Percentiles rank a stretch among this genome's conserved stretches.
Evolutionary conservation across 2,113 vertebrate genomes (phyloP).

Genomic region (Muscicapa adusta): DNA sequence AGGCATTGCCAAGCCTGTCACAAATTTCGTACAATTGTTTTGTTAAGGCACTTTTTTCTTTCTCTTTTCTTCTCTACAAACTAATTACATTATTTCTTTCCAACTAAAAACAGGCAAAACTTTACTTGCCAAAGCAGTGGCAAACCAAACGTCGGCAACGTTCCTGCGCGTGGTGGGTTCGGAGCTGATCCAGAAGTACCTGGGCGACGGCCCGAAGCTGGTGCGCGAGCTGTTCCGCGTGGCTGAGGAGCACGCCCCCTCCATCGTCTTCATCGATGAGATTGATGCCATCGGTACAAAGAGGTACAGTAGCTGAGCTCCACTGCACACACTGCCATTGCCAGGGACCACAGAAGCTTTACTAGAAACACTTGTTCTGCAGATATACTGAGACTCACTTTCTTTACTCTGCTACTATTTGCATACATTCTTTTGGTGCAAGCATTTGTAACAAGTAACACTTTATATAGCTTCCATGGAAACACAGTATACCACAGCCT

Average conservation of each 20-base stretch:
- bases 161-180: slow-evolving; percentile 96
- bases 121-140: slow-evolving; percentile 93
- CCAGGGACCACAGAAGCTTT: fast-evolving
- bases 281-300: slow-evolving; percentile 98
- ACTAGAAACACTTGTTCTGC: background rate
- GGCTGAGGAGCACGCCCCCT: slow-evolving; percentile 93
- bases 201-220: slow-evolving; percentile 93
- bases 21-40: background rate
- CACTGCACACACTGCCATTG: fast-evolving
- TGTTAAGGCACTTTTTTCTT: background rate
- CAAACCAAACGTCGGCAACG: slow-evolving; percentile 97
- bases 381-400: fast-evolving
- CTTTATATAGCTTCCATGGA: background rate
- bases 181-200: slow-evolving; percentile 96
- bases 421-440: background rate
- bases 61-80: background rate
- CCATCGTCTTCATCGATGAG: slow-evolving; percentile 98
- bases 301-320: slow-evolving; percentile 67
- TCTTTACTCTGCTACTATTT: background rate
- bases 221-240: slow-evolving; percentile 94
- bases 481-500: background rate
- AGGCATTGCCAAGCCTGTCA: background rate
- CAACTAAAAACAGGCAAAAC: slow-evolving; percentile 85
- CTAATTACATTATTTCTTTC: background rate
- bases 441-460: background rate